Base-by-base conservation (phyloP, 2,113 vertebrate genomes). In the Trachemys scripta region DNA sequence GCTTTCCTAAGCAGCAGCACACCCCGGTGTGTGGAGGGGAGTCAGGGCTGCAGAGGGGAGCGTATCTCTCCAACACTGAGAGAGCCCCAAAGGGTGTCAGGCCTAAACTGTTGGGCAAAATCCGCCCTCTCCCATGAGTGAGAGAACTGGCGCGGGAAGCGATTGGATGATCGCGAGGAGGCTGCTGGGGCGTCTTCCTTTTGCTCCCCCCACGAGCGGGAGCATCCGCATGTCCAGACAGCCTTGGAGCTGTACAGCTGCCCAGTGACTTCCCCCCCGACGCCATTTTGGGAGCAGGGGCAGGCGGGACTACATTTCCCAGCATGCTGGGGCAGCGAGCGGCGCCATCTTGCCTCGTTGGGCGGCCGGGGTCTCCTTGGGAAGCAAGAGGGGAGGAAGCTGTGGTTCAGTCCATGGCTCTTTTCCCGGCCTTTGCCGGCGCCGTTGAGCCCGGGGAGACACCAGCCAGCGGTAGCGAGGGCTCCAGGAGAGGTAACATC, bases 391-490 rank as follows among this genome's bases (percentile, higher is more conserved):
- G 2, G 35, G 42, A 10, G 5, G 0, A 78, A 31, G 35, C 1
- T 10, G 72, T 14, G 17, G 25, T 86, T 27, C 5, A 13, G 6
- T 69, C 4, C 10, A 97, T 98, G 98, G 98, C 98, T 1, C 85
- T 98, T 9, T 98, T 98, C 89, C 98, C 98, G 47, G 98, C 98
- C 6, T 98, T 98, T 50, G 96, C 96, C 6, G 87, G 47, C 8
- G 88, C 92, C 29, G 24, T 49, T 16, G 82, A 87, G 27, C 5
- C 85, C 11, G 88, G 85, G 89, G 47, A 81, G 90, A 49, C 80
- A 72, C 11, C 89, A 20, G 0, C 89, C 10, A 80, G 93, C 80
- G 86, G 42, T 59, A 80, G 57, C 59, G 91, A 91, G 84, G 83
- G 85, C 82, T 91, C 90, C 69, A 53, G 87, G 22, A 96, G 90